Percentiles rank a stretch among this genome's conserved stretches.
Conservation (phyloP, 2,113 vertebrate genomes). For the Bubo blakistoni region DNA sequence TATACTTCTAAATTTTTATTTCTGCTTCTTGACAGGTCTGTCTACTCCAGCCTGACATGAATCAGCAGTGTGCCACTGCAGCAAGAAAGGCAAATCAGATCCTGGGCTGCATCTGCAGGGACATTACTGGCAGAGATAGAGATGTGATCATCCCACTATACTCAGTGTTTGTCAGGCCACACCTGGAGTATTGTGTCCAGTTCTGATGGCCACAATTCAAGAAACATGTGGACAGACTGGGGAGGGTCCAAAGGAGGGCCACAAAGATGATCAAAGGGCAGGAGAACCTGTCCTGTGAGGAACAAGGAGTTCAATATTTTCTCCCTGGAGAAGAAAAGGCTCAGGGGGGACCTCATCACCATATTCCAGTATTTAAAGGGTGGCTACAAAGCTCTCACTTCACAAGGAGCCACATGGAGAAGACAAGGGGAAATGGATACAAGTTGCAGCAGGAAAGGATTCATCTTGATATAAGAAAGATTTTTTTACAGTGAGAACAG, state of each 20-base stretch:
- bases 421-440: not conserved
- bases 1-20: not conserved
- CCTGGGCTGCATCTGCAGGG: not conserved
- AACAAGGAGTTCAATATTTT: not conserved
- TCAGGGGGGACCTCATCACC: not conserved
- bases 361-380: not conserved
- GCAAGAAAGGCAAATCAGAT: not conserved
- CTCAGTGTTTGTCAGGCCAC: not conserved
- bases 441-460: not conserved
- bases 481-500: not conserved
- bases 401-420: not conserved
- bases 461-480: not conserved
- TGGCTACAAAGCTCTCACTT: not conserved
- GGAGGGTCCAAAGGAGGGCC: not conserved
- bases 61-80: not conserved
- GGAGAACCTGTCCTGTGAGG: not conserved
- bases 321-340: not conserved
- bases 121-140: not conserved
- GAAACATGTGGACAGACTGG: not conserved
- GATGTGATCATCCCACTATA: not conserved
- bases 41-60: not conserved
- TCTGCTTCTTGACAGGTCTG: not conserved
- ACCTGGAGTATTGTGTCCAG: not conserved
- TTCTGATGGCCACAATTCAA: not conserved
- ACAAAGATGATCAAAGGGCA: not conserved